phyloP scores from a whole-genome alignment of 92 coral and sea anemone genomes.

The Palythoa grandiflora region DNA sequence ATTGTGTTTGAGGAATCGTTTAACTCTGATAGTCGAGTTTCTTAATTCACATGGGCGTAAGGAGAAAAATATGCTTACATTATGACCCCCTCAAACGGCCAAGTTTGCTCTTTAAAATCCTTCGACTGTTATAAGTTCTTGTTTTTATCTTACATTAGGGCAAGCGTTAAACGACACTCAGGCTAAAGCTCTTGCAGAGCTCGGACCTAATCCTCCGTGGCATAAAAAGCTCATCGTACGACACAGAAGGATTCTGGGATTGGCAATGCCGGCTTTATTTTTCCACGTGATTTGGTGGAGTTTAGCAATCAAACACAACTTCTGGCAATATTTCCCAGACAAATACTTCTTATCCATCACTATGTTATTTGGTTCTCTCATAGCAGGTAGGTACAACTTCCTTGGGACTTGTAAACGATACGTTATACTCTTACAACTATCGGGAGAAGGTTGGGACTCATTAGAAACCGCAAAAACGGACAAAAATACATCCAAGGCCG shows the following conservation, averaged over 20 bases:
- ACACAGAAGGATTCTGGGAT: slow-evolving; percentile 78
- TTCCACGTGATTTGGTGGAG: slow-evolving; percentile 88
- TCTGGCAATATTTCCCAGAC: slow-evolving; percentile 73
- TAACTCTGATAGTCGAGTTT: no score
- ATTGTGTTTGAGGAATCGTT: no score
- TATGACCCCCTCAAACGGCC: no score
- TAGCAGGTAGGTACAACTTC: slow-evolving; percentile 69
- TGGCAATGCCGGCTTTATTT: slow-evolving; percentile 71
- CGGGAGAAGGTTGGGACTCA: no score
- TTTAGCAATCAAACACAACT: slow-evolving; percentile 68
- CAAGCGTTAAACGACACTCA: slow-evolving; percentile 72
- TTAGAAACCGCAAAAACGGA: no score
- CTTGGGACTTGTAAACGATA: no score
- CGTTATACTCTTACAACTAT: no score
- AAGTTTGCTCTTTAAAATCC: no score
- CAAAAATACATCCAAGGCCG: no score
- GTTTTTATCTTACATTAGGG: slow-evolving; percentile 45
- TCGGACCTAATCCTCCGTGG: slow-evolving; percentile 79
- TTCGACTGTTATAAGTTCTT: no score
- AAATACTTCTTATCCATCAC: slow-evolving; percentile 76
- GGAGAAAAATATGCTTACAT: no score
- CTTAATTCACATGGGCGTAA: no score
- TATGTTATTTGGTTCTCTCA: slow-evolving; percentile 91
- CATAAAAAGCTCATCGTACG: slow-evolving; percentile 71
- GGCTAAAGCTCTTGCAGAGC: slow-evolving; percentile 72